phyloP scores from a whole-genome alignment of 2,113 vertebrate genomes.

The Petroica traversi region DNA sequence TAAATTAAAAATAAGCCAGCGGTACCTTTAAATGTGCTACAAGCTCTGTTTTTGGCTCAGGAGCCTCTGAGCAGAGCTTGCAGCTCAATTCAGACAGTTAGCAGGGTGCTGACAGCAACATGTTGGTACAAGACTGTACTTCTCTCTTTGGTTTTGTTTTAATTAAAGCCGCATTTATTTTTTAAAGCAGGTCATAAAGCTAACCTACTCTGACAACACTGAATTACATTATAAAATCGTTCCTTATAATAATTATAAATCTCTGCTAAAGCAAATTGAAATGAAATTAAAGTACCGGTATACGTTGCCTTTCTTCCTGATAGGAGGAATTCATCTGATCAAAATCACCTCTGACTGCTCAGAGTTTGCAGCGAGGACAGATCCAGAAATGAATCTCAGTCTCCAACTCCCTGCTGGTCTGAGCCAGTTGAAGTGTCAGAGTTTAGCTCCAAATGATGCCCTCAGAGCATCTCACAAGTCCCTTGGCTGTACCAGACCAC shows the following conservation, averaged over 20 bases:
- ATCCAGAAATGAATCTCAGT: not conserved
- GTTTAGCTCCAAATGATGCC: not conserved
- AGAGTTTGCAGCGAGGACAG: not conserved
- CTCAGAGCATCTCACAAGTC: not conserved
- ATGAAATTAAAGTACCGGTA: conserved; percentile 23
- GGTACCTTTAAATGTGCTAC: conserved; percentile 51
- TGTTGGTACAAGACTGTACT: conserved; percentile 68
- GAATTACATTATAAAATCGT: conserved; percentile 59
- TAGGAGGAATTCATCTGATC: conserved; percentile 1
- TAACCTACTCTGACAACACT: conserved; percentile 63
- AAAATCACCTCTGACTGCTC: not conserved
- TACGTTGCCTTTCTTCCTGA: not conserved
- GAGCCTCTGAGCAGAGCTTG: not conserved
- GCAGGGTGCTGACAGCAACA: conserved; percentile 72
- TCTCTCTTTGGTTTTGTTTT: conserved; percentile 69
- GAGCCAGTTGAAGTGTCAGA: not conserved
- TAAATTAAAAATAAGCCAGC: conserved; percentile 40
- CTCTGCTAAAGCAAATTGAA: conserved; percentile 60
- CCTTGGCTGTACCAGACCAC: not conserved
- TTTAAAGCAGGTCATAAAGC: conserved; percentile 69
- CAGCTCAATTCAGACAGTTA: conserved; percentile 62
- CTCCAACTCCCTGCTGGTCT: not conserved
- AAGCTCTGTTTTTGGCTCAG: conserved; percentile 48
- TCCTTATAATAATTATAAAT: conserved; percentile 62
- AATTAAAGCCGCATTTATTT: conserved; percentile 70